Evolutionary conservation across 1,140 invertebrate species (phyloP), one percentile per base, ranked within the genome.

Genomic region (Drosophila lacteicornis): DNA sequence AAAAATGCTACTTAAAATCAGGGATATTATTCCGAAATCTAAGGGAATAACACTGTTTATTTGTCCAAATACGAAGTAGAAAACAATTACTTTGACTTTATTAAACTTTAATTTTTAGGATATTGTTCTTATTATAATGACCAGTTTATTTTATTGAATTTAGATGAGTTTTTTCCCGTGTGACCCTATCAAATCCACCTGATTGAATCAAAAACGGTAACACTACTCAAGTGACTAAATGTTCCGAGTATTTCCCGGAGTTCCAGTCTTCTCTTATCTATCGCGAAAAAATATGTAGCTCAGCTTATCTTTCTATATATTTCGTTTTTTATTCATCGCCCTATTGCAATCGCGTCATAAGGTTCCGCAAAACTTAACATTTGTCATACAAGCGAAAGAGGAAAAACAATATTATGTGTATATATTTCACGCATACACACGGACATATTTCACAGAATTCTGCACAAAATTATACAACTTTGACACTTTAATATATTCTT

Each of bases 241-340:
- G 56, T 53, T 67, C 13, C 12, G 12, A 36, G 49, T 38, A 59
- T 76, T 71, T 75, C 38, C 59, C 49, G 8, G 25, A 36, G 40
- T 53, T 71, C 30, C 53, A 43, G 22, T 49, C 25, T 38, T 60
- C 59, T 65, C 58, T 85, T 84, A 86, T 85, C 82, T 82, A 62
- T 75, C 22, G 60, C 47, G 49, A 70, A 70, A 60, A 40, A 38
- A 40, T 61, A 17, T 75, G 40, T 43, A 63, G 62, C 55, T 58
- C 49, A 50, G 65, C 82, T 87, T 87, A 87, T 87, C 83, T 88
- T 74, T 78, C 59, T 80, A 47, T 49, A 46, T 78, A 66, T 53
- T 55, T 62, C 62, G 51, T 62, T 62, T 53, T 75, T 70, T 65
- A 33, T 50, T 66, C 22, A 27, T 40, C 55, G 53, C 55, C 19